phyloP scores from a whole-genome alignment of 2,797 vertebrate genomes.

The Pseudocheirus occidentalis region DNA sequence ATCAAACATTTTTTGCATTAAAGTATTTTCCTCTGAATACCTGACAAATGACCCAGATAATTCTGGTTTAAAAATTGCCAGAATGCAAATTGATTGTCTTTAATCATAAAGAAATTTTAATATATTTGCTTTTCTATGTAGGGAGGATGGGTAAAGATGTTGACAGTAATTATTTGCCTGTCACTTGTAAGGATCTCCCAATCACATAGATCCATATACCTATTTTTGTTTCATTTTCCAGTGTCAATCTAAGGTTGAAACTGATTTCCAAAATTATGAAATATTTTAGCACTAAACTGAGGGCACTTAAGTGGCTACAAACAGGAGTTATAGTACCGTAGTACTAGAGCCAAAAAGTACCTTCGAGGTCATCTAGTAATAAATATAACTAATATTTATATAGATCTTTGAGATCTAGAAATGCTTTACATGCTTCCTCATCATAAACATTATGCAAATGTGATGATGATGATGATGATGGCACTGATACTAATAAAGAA shows the following conservation, averaged over 20 bases:
- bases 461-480: background rate
- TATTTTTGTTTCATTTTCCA: background rate
- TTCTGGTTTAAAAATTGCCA: background rate
- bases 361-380: background rate
- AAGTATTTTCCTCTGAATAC: background rate
- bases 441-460: background rate
- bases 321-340: background rate
- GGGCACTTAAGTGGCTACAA: background rate
- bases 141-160: background rate
- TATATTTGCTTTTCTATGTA: background rate
- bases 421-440: background rate
- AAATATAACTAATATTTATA: background rate
- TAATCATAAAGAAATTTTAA: background rate
- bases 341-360: background rate
- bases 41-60: background rate
- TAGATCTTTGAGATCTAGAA: background rate
- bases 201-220: background rate
- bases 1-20: background rate
- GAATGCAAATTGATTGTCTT: background rate
- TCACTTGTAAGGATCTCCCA: background rate
- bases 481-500: background rate
- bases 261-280: constrained; percentile 40
- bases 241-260: background rate
- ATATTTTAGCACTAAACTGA: constrained; percentile 49
- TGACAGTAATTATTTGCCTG: background rate